Base-by-base conservation (phyloP, 2,113 vertebrate genomes). In the Aviceda subcristata region DNA sequence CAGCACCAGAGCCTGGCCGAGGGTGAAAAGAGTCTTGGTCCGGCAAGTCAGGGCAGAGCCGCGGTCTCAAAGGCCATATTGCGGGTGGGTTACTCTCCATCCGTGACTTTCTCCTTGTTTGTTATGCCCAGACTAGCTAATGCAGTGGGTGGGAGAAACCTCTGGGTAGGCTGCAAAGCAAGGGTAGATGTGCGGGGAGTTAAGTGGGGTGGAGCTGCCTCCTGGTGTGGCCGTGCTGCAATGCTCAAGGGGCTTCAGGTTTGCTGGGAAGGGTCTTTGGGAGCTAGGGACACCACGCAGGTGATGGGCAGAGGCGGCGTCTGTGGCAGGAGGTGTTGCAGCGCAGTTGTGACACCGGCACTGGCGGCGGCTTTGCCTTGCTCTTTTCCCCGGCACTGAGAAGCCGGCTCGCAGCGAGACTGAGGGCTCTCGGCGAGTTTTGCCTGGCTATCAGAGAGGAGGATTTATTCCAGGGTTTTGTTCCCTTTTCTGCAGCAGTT, bases 281-380 rank as follows among this genome's bases (percentile, higher is more conserved):
- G 7, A 84, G 36, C 20, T 73, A 30, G 46, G 1, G 15, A 17
- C 39, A 36, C 11, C 34, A 10, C 1, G 5, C 0, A 32, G 51
- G 27, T 21, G 71, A 68, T 11, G 34, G 15, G 13, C 57, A 74
- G 60, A 39, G 74, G 26, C 1, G 0, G 10, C 30, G 27, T 24
- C 36, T 76, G 45, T 34, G 64, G 30, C 17, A 39, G 48, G 43
- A 60, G 34, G 8, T 6, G 8, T 27, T 57, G 48, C n/a, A 50
- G 26, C 1, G 5, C 24, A n/a, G 17, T 6, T 73, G 16, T 68
- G 29, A 46, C 48, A 27, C 19, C 2, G 3, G 22, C 36, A 45
- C 0, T 4, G 46, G 1, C 6, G 12, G 19, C 56, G 32, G 17
- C 29, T 91, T 78, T 74, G 41, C 43, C 23, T 48, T 12, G 4